Evolutionary conservation across 2,113 vertebrate genomes (phyloP).

Genomic region (Pterocles gutturalis): DNA sequence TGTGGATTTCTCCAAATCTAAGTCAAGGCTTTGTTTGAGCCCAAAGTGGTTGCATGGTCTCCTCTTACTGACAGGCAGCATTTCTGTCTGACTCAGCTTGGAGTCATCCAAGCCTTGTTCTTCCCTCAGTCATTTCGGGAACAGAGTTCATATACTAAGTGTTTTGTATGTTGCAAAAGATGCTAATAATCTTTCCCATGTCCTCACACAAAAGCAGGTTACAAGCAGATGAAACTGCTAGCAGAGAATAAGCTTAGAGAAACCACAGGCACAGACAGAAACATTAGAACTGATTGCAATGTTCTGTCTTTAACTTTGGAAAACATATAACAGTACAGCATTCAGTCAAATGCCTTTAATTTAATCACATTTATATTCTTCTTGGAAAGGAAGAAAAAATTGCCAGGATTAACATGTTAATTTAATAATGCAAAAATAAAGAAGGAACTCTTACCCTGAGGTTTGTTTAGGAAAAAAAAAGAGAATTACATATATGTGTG

Average conservation of each 20-base stretch:
- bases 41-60: background rate
- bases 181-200: background rate
- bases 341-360: conserved; percentile 37
- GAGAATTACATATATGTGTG: conserved; percentile 40
- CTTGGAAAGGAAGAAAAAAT: background rate
- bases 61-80: background rate
- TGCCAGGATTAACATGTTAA: conserved; percentile 9
- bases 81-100: background rate
- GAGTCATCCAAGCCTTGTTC: background rate
- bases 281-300: background rate
- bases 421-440: conserved; percentile 5
- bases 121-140: background rate
- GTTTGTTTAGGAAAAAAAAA: background rate
- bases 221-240: background rate
- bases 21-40: background rate
- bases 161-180: background rate
- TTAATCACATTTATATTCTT: conserved; percentile 23
- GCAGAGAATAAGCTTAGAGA: background rate
- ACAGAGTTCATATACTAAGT: background rate
- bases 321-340: background rate
- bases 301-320: background rate
- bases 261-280: background rate
- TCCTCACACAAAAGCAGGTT: background rate
- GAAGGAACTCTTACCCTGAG: conserved; percentile 11
- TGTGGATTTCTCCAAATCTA: background rate